Conservation (phyloP, 2,113 vertebrate genomes). For the Cettia cetti region DNA sequence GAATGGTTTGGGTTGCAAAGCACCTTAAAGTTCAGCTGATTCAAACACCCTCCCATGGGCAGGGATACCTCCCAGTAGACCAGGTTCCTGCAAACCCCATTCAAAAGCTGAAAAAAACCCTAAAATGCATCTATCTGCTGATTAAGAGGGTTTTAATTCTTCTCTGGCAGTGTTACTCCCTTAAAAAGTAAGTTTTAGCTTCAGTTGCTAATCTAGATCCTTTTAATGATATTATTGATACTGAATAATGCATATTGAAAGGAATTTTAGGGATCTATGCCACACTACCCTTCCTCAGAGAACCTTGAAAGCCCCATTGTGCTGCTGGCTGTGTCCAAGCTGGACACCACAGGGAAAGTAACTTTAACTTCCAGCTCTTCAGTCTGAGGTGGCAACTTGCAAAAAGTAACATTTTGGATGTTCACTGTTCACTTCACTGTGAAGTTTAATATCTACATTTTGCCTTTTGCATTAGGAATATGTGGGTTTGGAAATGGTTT, state of each 20-base stretch:
- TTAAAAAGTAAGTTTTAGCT: background rate
- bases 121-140: background rate
- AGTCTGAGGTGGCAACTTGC: background rate
- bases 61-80: background rate
- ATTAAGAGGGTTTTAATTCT: background rate
- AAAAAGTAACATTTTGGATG: background rate
- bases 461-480: background rate
- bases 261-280: background rate
- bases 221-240: background rate
- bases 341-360: background rate
- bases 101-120: background rate
- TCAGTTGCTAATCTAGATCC: background rate
- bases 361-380: background rate
- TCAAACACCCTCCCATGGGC: background rate
- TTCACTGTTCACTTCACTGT: background rate
- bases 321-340: background rate
- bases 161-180: background rate
- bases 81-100: background rate
- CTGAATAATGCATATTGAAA: background rate
- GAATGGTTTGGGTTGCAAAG: background rate
- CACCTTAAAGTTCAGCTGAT: background rate
- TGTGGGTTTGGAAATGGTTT: background rate
- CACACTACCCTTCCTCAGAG: background rate
- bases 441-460: background rate
- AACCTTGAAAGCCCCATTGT: accelerated